Evolutionary conservation across 2,888 invertebrate species (phyloP).

Genomic region (Leistus spinibarbis): DNA sequence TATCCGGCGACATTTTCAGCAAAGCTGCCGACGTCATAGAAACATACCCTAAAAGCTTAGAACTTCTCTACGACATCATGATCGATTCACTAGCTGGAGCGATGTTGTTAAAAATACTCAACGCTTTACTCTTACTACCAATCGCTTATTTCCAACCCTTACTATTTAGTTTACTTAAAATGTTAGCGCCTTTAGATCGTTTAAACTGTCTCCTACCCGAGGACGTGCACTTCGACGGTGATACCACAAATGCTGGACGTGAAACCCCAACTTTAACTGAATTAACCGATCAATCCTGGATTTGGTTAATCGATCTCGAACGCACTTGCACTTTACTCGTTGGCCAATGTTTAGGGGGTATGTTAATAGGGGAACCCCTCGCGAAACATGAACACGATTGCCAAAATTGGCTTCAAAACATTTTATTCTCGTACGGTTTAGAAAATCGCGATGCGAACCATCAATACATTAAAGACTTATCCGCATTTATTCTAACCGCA

Average conservation of each 20-base stretch:
- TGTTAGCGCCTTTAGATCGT: conserved; percentile 55
- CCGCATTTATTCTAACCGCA: conserved; percentile 16
- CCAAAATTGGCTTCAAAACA: conserved; percentile 58
- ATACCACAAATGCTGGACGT: conserved; percentile 51
- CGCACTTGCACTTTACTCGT: conserved; percentile 65
- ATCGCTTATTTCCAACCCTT: conserved; percentile 54
- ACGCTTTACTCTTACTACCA: conserved; percentile 62
- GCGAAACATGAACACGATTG: conserved; percentile 56
- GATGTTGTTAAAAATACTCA: conserved; percentile 63
- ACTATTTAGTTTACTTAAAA: conserved; percentile 53
- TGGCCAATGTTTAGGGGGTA: conserved; percentile 64
- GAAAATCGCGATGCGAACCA: conserved; percentile 44
- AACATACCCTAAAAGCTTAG: conserved; percentile 52
- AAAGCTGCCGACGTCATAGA: conserved; percentile 53
- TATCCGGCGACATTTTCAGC: conserved; percentile 51
- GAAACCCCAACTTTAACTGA: conserved; percentile 60
- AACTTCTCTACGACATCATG: conserved; percentile 59
- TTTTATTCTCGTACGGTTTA: conserved; percentile 55
- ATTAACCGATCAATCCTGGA: conserved; percentile 58
- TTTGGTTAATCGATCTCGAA: conserved; percentile 67
- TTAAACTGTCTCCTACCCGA: conserved; percentile 56
- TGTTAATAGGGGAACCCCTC: conserved; percentile 60
- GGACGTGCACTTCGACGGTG: conserved; percentile 52
- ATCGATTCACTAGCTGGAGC: conserved; percentile 64
- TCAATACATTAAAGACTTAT: conserved; percentile 24